Evolutionary conservation across 1,140 invertebrate genomes (phyloP), one percentile per base, ranked within the genome.

Genomic region (Eurosta solidaginis): DNA sequence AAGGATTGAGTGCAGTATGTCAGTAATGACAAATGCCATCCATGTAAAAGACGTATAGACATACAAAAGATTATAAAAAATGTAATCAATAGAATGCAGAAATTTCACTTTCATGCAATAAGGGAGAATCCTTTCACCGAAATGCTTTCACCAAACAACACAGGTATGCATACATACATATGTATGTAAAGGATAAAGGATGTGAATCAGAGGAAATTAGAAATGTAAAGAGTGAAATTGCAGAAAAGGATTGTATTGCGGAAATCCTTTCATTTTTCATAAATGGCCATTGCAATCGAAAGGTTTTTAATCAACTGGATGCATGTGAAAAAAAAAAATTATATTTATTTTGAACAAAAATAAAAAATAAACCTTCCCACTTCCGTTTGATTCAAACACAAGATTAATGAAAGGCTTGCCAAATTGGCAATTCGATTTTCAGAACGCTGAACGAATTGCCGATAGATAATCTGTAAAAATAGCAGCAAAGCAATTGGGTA

Each of bases 231-330:
- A 68, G 33, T 42, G 59, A 20, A 68, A 40, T 68, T 40, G n/a
- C 22, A 47, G 36, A 63, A 45, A 77, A 77, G 50, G 76, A 63
- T 77, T 77, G 78, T 76, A 78, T 77, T 80, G 80, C 83, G 83
- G 84, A 85, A 85, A 84, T 85, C 82, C 83, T 85, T 85, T 85
- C 83, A 80, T 78, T 85, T 85, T 83, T 47, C 17, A 40, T 29
- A 36, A 68, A 40, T 68, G 17, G 54, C n/a, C 33, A 42, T 14
- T 63, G 54, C 1, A 9, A 5, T 3, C n/a, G n/a, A 36, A 36
- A 33, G 29, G 7, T 40, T 68, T 68, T 68, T 40, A 10, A 40
- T 10, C 59, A 68, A 68, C 7, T 40, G 59, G 7, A 52, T 52
- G 20, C 27, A 27, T 68, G 33, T 63, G n/a, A 40, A 33, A 40